Evolutionary conservation across 2,797 vertebrate genomes (phyloP).

Genomic region (Girardinus metallicus): DNA sequence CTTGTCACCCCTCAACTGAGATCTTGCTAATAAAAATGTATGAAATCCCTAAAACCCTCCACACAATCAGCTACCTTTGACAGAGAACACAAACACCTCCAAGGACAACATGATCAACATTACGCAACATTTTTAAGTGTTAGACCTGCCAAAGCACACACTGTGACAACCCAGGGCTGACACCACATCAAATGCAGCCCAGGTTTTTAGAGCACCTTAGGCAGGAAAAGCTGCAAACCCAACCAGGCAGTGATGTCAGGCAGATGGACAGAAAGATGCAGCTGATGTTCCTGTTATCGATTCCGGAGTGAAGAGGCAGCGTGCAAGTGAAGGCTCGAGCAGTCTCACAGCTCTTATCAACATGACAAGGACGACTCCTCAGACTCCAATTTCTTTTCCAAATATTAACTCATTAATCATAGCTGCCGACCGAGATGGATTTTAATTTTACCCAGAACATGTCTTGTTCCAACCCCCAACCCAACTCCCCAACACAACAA

Average conservation of each 20-base stretch:
- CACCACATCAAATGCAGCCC: conserved; percentile 9
- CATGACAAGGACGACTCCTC: conserved; percentile 72
- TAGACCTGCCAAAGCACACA: background rate
- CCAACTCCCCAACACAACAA: conserved; percentile 26
- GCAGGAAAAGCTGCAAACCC: conserved; percentile 27
- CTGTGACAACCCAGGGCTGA: background rate
- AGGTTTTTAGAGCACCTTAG: conserved; percentile 39
- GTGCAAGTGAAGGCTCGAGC: conserved; percentile 27
- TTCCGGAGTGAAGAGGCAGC: conserved; percentile 56
- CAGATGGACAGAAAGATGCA: conserved; percentile 24
- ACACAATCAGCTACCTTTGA: background rate
- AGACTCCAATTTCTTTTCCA: conserved; percentile 81
- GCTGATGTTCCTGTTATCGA: conserved; percentile 63
- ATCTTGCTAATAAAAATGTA: background rate
- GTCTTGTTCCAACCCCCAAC: conserved; percentile 35
- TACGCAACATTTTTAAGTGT: background rate
- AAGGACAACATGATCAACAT: background rate
- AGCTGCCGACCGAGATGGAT: conserved; percentile 77
- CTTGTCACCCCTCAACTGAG: background rate
- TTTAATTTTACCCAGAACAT: conserved; percentile 78
- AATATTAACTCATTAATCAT: conserved; percentile 89
- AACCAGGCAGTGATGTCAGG: conserved; percentile 33
- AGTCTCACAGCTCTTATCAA: conserved; percentile 72
- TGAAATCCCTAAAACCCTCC: background rate
- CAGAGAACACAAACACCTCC: background rate